A percentile compares a stretch with the other conserved stretches of the same genome.
Conservation (phyloP, 2,888 invertebrate species). For the Altica lythri region DNA sequence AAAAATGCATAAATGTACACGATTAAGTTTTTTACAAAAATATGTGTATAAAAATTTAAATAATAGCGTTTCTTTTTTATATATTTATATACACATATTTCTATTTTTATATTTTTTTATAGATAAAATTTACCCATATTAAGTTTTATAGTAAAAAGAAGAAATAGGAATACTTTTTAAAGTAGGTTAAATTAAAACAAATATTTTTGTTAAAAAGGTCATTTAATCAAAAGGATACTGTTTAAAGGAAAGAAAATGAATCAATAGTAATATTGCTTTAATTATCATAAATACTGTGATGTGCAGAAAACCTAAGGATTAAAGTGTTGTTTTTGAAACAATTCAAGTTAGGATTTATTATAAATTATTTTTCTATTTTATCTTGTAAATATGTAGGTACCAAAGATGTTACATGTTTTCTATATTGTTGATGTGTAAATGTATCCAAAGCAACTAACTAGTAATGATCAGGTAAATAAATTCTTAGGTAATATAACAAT, state of each 20-base stretch:
- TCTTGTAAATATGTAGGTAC: slow-evolving; percentile 32
- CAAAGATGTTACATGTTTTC: slow-evolving; percentile 33
- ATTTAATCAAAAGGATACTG: too few relatives aligned
- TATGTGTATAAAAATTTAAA: too few relatives aligned
- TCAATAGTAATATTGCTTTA: slow-evolving; percentile 21
- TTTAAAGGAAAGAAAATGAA: slow-evolving; percentile 2
- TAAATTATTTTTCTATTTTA: slow-evolving; percentile 32
- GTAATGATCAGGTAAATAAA: slow-evolving; percentile 24
- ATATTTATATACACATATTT: too few relatives aligned
- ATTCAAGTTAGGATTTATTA: slow-evolving; percentile 29
- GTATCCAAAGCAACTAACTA: slow-evolving; percentile 29
- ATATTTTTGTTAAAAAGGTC: too few relatives aligned
- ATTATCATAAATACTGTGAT: slow-evolving; percentile 23
- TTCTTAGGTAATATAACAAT: slow-evolving; percentile 26
- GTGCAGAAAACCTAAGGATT: slow-evolving; percentile 22
- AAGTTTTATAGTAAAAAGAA: too few relatives aligned
- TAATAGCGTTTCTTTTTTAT: too few relatives aligned
- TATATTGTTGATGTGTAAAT: slow-evolving; percentile 37
- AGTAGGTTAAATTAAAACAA: too few relatives aligned
- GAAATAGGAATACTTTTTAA: too few relatives aligned
- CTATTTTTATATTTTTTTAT: too few relatives aligned
- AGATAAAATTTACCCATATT: too few relatives aligned
- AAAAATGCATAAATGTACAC: too few relatives aligned
- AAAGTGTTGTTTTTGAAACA: slow-evolving; percentile 26
- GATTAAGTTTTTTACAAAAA: too few relatives aligned